Evolutionary conservation across 2,113 vertebrate species (phyloP), one percentile per base, ranked within the genome.

Genomic region (Pelecanoides urinatrix): DNA sequence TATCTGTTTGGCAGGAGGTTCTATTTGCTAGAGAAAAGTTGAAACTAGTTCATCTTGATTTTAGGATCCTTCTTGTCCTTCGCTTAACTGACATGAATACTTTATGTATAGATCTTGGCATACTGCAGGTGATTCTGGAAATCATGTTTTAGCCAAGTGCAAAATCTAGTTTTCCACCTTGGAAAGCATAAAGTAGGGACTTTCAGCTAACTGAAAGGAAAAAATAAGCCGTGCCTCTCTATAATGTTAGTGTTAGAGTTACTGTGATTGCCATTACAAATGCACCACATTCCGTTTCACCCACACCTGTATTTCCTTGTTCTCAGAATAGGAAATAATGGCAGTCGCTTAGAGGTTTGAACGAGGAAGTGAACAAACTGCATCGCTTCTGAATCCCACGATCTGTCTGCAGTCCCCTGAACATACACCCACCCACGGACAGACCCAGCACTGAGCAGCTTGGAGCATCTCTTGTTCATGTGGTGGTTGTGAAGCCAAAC

Each of bases 331-430:
- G 61, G 55, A 86, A 86, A 73, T 50, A 58, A 67, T 27, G 36
- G 16, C 42, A 73, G 14, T 56, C 45, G 47, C 50, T 80, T 65
- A 56, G 47, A 77, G 8, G 6, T 71, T 93, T 90, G 50, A 88
- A 40, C 11, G 25, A 19, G 44, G 30, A 84, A 93, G 30, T 2
- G 2, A 86, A 32, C 7, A 67, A 88, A 63, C 2, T 32, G 19
- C 9, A 55, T 38, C 2, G 2, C 4, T 79, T 74, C 63, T 67
- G 20, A 40, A 67, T 56, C 44, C 36, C 44, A 44, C 0, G 1
- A 20, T 63, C 47, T 79, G 32, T 55, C 42, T 70, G 36, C 47
- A 74, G 34, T 5, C 16, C 13, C 10, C n/a, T 58, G 38, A 62
- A 55, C 3, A 7, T 10, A 8, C 29, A 58, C 6, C 8, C n/a